These are phyloP conservation scores for Cataglyphis albicans DNA, from an alignment of 2,888 invertebrate genomes.

Conservation along the genomic window DNA sequence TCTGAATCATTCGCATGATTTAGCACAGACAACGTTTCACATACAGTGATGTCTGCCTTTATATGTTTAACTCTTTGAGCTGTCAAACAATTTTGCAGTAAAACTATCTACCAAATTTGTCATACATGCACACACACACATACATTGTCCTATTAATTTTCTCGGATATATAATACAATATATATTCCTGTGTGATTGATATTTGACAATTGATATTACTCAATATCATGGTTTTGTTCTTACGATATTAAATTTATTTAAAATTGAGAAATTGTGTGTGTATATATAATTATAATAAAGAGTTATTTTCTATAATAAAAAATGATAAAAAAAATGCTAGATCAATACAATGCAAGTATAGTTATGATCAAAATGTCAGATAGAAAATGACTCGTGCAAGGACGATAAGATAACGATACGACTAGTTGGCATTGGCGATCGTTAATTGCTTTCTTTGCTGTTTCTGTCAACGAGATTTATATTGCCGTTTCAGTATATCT, in stretches of 20 bases:
- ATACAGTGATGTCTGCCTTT: neutral
- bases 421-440: constrained; percentile 62
- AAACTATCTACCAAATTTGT: neutral
- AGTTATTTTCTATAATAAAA: neutral
- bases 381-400: constrained; percentile 61
- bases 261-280: neutral
- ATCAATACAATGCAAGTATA: constrained; percentile 50
- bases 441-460: constrained; percentile 23
- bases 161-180: neutral
- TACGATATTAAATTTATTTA: neutral
- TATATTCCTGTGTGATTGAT: neutral
- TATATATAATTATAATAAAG: neutral
- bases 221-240: neutral
- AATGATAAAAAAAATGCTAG: neutral
- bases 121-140: too few species aligned
- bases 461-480: neutral
- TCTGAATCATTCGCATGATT: constrained; percentile 41
- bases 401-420: constrained; percentile 48
- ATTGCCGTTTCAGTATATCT: neutral
- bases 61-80: neutral
- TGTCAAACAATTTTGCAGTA: neutral
- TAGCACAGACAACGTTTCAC: constrained; percentile 20
- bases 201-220: constrained; percentile 3
- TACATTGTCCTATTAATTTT: neutral
- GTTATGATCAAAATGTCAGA: neutral